These are phyloP conservation scores for Stegana nigrithorax DNA, from an alignment of 2,888 invertebrate species.

Conservation along the genomic window DNA sequence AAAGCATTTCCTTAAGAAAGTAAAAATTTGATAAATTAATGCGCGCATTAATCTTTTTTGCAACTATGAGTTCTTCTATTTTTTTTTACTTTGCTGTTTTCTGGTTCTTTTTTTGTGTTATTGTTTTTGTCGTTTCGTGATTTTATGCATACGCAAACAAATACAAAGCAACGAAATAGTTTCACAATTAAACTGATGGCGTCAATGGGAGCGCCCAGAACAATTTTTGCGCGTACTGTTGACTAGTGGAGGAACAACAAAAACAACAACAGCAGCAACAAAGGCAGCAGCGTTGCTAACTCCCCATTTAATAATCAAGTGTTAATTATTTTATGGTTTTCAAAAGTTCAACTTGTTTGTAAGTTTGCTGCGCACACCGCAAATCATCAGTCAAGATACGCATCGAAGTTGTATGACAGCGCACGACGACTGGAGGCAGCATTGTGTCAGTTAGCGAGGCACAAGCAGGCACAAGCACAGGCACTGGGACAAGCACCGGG, in stretches of 20 bases:
- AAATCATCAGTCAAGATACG: conserved; percentile 59
- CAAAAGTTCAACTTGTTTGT: conserved; percentile 53
- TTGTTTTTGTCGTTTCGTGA: no score
- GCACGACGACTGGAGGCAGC: no score
- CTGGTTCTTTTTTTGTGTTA: background rate
- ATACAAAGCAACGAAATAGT: conserved; percentile 45
- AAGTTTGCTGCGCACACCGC: conserved; percentile 42
- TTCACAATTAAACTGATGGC: conserved; percentile 50
- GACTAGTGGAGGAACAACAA: no score
- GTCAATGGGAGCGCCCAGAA: conserved; percentile 46
- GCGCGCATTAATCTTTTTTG: conserved; percentile 49
- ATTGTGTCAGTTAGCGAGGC: no score
- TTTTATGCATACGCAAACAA: no score
- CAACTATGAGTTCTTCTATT: conserved; percentile 49
- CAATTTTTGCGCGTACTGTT: no score
- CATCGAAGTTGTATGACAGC: conserved; percentile 62
- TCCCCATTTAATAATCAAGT: conserved; percentile 68
- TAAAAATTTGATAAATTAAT: conserved; percentile 47
- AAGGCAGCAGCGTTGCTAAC: conserved; percentile 35
- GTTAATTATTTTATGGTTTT: conserved; percentile 69
- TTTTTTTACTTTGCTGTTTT: no score
- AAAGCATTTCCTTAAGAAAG: conserved; percentile 23
- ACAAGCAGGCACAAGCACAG: conserved; percentile 11
- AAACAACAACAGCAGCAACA: conserved; percentile 8
- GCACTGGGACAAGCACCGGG: no score